Percentiles rank a stretch among this genome's conserved stretches.
phyloP scores from a whole-genome alignment of 2,888 invertebrate genomes.

The Aplocera efformata region DNA sequence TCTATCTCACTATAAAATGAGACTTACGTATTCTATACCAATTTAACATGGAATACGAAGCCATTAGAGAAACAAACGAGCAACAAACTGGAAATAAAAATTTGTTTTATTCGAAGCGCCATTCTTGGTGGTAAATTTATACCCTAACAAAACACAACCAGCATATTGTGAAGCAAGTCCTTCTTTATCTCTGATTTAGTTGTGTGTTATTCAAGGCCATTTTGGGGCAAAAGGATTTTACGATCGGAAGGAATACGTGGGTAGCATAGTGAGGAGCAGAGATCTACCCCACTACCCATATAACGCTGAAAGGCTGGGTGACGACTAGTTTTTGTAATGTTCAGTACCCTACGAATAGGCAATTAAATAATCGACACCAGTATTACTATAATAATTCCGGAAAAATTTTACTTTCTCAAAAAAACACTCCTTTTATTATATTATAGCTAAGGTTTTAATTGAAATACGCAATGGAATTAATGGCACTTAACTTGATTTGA shows the following conservation, averaged over 20 bases:
- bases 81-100: conserved; percentile 30
- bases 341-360: conserved; percentile 17
- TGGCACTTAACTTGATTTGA: neutral
- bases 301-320: conserved; percentile 41
- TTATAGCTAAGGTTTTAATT: too few relatives aligned
- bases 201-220: conserved; percentile 46
- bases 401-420: too few relatives aligned
- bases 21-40: conserved; percentile 33
- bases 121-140: conserved; percentile 28
- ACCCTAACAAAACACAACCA: conserved; percentile 36
- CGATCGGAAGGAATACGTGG: conserved; percentile 46
- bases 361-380: conserved; percentile 23
- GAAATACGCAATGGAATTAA: too few relatives aligned
- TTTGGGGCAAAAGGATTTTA: conserved; percentile 49
- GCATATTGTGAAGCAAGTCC: conserved; percentile 45
- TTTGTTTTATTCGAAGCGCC: conserved; percentile 30
- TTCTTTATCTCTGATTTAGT: conserved; percentile 47
- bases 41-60: conserved; percentile 28
- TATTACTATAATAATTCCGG: too few relatives aligned
- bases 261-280: conserved; percentile 40
- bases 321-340: conserved; percentile 40
- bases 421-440: too few relatives aligned
- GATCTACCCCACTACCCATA: conserved; percentile 43
- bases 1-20: conserved; percentile 33
- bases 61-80: conserved; percentile 35